phyloP scores from a whole-genome alignment of 53 echinoderm and acorn worm species.

The Mesocentrotus franciscanus region DNA sequence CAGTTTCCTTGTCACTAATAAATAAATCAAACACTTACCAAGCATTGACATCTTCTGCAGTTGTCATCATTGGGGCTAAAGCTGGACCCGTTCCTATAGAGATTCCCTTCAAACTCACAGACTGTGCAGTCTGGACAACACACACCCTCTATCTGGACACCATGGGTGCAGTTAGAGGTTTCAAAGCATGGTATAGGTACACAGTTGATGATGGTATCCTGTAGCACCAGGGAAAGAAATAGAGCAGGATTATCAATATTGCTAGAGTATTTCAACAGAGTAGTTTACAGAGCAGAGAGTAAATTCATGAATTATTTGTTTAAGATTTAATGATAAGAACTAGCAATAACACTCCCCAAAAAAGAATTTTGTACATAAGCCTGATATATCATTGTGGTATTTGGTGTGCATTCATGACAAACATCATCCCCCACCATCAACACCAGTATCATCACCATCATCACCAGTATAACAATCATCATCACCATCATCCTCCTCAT shows the following conservation, averaged over 20 bases:
- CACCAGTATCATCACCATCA: conserved; percentile 58
- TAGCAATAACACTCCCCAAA: no score
- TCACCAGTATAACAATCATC: conserved; percentile 27
- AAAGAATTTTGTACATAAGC: no score
- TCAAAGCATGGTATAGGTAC: conserved; percentile 72
- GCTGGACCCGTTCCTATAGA: conserved; percentile 80
- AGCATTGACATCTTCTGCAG: conserved; percentile 81
- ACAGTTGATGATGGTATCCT: conserved; percentile 80
- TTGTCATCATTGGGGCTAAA: conserved; percentile 75
- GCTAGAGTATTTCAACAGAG: no score
- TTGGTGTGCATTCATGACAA: no score
- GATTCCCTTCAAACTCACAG: conserved; percentile 78
- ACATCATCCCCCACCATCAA: not conserved
- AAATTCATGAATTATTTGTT: no score
- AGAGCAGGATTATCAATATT: not conserved
- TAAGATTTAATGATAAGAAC: no score
- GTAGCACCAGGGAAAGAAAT: not conserved
- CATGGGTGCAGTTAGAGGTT: conserved; percentile 77
- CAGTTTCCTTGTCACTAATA: no score
- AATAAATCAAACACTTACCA: conserved; percentile 69
- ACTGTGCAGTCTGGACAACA: conserved; percentile 87
- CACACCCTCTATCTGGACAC: conserved; percentile 77
- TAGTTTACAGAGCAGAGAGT: no score
- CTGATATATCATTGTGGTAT: no score
- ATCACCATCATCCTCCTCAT: no score